Conservation (phyloP, 2,888 invertebrate genomes). For the Lomographa bimaculata region DNA sequence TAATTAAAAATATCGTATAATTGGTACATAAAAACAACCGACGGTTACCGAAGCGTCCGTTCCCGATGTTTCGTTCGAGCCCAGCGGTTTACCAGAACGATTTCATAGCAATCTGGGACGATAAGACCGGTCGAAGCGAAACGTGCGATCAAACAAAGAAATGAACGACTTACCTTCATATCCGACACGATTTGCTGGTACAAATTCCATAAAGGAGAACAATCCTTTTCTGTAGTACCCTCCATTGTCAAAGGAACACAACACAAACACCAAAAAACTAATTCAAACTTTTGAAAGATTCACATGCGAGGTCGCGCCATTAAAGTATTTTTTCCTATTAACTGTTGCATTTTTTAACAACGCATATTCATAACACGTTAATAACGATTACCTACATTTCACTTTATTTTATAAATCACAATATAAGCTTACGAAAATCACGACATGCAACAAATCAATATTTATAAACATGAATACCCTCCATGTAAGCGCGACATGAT, state of each 20-base stretch:
- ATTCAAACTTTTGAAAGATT: constrained; percentile 53
- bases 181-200: constrained; percentile 98
- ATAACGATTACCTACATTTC: constrained; percentile 66
- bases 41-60: constrained; percentile 36
- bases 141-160: constrained; percentile 26
- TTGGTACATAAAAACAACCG: constrained; percentile 22
- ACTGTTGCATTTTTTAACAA: constrained; percentile 66
- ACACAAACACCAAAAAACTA: constrained; percentile 55
- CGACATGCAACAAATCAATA: constrained; percentile 76
- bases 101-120: constrained; percentile 51
- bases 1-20: constrained; percentile 19
- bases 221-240: constrained; percentile 90
- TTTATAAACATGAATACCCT: constrained; percentile 79
- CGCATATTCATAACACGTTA: constrained; percentile 34
- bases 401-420: constrained; percentile 52
- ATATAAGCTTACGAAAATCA: constrained; percentile 44
- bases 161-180: constrained; percentile 92
- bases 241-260: constrained; percentile 85
- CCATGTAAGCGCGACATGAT: constrained; percentile 50
- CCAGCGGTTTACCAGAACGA: constrained; percentile 54
- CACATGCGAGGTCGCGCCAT: constrained; percentile 61
- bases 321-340: constrained; percentile 44
- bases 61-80: constrained; percentile 48
- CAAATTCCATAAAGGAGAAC: constrained; percentile 95
- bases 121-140: constrained; percentile 38